Evolutionary conservation across 2,113 vertebrate species (phyloP).

Genomic region (Phyllostomus discolor): DNA sequence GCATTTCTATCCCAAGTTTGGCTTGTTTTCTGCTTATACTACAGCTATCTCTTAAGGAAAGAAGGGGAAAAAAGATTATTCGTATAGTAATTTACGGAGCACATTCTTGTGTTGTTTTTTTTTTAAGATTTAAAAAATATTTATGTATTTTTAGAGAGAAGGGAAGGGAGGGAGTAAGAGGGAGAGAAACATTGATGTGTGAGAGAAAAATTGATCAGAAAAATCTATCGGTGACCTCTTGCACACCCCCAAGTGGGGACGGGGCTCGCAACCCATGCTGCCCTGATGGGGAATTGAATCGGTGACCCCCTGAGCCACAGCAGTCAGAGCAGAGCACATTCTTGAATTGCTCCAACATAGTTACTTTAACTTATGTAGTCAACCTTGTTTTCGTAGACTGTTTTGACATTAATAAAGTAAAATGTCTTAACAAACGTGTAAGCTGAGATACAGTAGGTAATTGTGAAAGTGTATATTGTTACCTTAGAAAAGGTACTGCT

Average conservation of each 20-base stretch:
- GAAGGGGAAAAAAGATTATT: not conserved
- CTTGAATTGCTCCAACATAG: not conserved
- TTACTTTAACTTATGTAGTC: not conserved
- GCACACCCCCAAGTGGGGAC: too few relatives aligned
- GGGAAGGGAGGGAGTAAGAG: too few relatives aligned
- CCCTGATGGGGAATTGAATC: too few relatives aligned
- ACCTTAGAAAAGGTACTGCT: not conserved
- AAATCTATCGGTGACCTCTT: too few relatives aligned
- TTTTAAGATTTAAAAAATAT: too few relatives aligned
- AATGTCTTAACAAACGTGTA: not conserved
- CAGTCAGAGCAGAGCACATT: not conserved
- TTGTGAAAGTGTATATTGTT: not conserved
- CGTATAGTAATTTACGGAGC: not conserved
- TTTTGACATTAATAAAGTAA: not conserved
- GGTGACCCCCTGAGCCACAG: too few relatives aligned
- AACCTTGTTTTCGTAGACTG: not conserved
- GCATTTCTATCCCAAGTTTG: not conserved
- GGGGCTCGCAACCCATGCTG: too few relatives aligned
- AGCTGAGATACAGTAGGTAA: not conserved
- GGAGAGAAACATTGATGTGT: too few relatives aligned
- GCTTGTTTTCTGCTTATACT: not conserved
- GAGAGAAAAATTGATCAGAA: too few relatives aligned
- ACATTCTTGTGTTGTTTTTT: not conserved
- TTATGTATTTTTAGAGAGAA: too few relatives aligned
- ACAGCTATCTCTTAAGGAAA: not conserved